phyloP scores from a whole-genome alignment of 2,113 vertebrate species.

The Oxyura jamaicensis region DNA sequence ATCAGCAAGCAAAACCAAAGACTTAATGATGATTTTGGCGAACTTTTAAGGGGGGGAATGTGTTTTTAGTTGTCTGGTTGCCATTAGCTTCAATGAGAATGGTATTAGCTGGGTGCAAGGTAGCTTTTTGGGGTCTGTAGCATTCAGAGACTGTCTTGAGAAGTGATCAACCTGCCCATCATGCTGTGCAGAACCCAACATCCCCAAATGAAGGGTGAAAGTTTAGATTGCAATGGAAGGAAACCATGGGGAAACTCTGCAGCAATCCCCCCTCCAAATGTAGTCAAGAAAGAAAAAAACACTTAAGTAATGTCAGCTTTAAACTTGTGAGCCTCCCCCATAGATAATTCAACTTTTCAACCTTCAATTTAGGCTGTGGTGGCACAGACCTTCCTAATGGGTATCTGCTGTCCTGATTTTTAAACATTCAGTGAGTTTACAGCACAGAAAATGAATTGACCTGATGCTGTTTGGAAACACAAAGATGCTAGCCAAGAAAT shows the following conservation, averaged over 20 bases:
- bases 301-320: neutral
- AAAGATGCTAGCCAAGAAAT: neutral
- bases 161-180: neutral
- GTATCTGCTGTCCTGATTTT: neutral
- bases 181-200: neutral
- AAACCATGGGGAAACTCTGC: neutral
- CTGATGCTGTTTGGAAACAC: neutral
- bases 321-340: neutral
- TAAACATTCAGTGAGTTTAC: neutral
- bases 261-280: neutral
- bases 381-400: neutral
- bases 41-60: fast-evolving
- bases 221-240: neutral
- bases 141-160: neutral
- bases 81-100: neutral
- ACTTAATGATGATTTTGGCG: neutral
- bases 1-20: neutral
- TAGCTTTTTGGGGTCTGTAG: neutral
- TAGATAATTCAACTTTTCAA: neutral
- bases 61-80: neutral
- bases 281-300: neutral
- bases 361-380: neutral
- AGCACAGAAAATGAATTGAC: neutral
- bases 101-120: neutral
- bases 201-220: neutral